Conservation (phyloP, 2,797 vertebrate genomes). For the Tokudaia tokunoshimensis region DNA sequence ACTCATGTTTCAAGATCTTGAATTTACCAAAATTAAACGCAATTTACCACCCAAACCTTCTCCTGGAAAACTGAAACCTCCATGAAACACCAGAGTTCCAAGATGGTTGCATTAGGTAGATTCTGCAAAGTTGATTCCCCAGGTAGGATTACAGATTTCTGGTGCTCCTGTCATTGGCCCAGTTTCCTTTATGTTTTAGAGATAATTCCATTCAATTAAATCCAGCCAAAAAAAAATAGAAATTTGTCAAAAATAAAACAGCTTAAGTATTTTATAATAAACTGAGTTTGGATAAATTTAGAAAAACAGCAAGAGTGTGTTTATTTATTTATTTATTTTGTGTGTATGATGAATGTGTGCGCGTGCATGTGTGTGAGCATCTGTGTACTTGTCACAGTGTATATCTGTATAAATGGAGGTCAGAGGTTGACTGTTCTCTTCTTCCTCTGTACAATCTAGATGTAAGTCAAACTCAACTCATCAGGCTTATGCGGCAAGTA, state of each 20-base stretch:
- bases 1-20: not conserved
- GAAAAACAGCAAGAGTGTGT: not conserved
- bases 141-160: not conserved
- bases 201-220: constrained; percentile 32
- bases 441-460: not conserved
- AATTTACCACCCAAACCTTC: not conserved
- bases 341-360: not conserved
- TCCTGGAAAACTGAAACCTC: not conserved
- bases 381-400: not conserved
- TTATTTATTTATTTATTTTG: not conserved
- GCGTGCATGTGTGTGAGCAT: not conserved
- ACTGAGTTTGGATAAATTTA: not conserved
- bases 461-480: not conserved
- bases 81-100: not conserved
- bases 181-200: not conserved
- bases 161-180: not conserved
- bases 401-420: not conserved
- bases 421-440: not conserved
- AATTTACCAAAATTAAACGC: not conserved
- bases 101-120: not conserved
- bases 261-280: not conserved
- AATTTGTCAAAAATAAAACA: constrained; percentile 46
- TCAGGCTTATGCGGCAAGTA: not conserved
- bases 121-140: not conserved
- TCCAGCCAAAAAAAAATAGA: not conserved